phyloP scores from a whole-genome alignment of 2,888 invertebrate genomes.

The Cheilosia vulpina region DNA sequence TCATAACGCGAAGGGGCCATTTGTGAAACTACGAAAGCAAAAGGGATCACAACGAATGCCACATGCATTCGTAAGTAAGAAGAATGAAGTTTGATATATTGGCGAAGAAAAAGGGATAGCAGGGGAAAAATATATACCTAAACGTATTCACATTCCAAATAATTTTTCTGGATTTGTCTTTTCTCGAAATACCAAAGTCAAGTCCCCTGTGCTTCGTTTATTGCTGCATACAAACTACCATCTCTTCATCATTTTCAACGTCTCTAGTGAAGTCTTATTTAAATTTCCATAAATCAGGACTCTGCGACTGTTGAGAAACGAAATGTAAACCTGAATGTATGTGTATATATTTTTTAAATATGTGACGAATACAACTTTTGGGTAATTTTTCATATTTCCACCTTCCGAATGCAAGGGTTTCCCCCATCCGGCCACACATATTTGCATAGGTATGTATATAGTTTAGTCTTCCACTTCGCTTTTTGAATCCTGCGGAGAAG shows the following conservation, averaged over 20 bases:
- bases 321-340: conserved; percentile 35
- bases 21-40: conserved; percentile 44
- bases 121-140: conserved; percentile 29
- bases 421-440: conserved; percentile 5
- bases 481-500: background rate
- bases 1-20: conserved; percentile 35
- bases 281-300: conserved; percentile 77
- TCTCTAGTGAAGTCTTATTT: conserved; percentile 76
- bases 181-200: conserved; percentile 51
- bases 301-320: conserved; percentile 65
- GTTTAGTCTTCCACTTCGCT: conserved; percentile 3
- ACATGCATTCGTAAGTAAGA: conserved; percentile 57
- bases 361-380: conserved; percentile 69
- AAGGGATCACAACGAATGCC: conserved; percentile 46
- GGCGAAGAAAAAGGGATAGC: conserved; percentile 13
- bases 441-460: conserved; percentile 39
- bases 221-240: conserved; percentile 75
- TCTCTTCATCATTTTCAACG: conserved; percentile 70
- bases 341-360: conserved; percentile 53
- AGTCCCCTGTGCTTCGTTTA: conserved; percentile 57
- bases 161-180: conserved; percentile 76
- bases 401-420: conserved; percentile 55
- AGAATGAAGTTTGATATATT: conserved; percentile 59
- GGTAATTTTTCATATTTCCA: conserved; percentile 74
- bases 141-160: conserved; percentile 75